Conservation (phyloP, 1,140 invertebrate species). For the Anadara kagoshimensis region DNA sequence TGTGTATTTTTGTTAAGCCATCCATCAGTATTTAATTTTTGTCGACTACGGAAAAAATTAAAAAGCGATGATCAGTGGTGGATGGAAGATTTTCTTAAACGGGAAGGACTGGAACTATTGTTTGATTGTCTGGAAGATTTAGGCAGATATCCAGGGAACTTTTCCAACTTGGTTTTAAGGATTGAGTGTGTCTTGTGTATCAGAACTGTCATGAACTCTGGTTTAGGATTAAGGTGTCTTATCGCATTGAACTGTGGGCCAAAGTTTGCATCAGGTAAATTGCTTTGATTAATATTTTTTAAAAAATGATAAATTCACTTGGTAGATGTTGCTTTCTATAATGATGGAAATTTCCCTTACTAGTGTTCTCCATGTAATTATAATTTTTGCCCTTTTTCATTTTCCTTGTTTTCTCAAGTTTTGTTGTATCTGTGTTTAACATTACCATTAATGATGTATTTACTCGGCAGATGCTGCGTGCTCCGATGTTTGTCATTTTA, state of each 20-base stretch:
- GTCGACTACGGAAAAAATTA: conserved; percentile 49
- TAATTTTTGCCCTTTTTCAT: background rate
- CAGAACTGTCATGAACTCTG: conserved; percentile 75
- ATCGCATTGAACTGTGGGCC: conserved; percentile 39
- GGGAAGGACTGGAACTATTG: conserved; percentile 73
- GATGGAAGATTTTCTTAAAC: conserved; percentile 75
- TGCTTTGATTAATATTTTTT: too few relatives aligned
- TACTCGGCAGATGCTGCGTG: background rate
- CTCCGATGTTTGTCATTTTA: background rate
- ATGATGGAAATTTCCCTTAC: background rate
- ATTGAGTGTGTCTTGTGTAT: conserved; percentile 75
- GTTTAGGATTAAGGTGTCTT: conserved; percentile 70
- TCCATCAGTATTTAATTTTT: conserved; percentile 51
- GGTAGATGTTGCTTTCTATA: background rate
- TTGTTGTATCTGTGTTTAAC: too few relatives aligned
- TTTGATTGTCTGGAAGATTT: conserved; percentile 73
- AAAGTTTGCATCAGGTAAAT: conserved; percentile 58
- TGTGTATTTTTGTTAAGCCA: conserved; percentile 46
- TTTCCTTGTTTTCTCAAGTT: too few relatives aligned
- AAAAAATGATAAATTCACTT: background rate
- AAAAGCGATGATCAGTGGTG: conserved; percentile 60
- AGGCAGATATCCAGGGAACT: conserved; percentile 33
- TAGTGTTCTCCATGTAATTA: background rate
- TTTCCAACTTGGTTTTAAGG: conserved; percentile 36
- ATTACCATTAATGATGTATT: too few relatives aligned